phyloP scores from a whole-genome alignment of 2,797 vertebrate genomes.

The Dendrocincla tyrannina region DNA sequence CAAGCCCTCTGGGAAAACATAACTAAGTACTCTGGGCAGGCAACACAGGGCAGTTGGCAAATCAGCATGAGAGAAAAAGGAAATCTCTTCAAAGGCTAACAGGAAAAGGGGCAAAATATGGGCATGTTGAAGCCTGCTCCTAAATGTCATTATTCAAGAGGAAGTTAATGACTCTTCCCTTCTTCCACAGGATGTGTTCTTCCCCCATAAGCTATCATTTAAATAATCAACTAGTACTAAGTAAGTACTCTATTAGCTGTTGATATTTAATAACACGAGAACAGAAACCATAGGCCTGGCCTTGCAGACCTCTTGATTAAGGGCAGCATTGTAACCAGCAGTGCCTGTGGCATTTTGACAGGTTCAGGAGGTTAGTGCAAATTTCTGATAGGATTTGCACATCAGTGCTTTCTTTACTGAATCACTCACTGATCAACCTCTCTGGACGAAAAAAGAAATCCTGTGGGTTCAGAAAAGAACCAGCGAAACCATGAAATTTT shows the following conservation, averaged over 20 bases:
- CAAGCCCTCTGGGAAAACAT: neutral
- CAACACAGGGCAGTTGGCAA: neutral
- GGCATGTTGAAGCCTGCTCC: neutral
- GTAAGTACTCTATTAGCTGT: conserved; percentile 20
- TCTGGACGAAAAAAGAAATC: neutral
- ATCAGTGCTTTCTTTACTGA: neutral
- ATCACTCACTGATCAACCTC: neutral
- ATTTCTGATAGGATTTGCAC: neutral
- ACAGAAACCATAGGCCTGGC: conserved; percentile 23
- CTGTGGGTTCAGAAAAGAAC: neutral
- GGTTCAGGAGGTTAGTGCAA: neutral
- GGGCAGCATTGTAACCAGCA: neutral
- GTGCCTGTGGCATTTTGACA: conserved; percentile 24
- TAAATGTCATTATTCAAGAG: conserved; percentile 3
- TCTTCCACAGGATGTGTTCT: neutral
- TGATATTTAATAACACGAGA: conserved; percentile 47
- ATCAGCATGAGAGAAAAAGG: neutral
- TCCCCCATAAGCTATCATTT: neutral
- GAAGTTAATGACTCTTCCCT: conserved; percentile 15
- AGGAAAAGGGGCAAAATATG: neutral
- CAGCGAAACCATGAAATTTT: neutral
- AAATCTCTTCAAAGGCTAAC: conserved; percentile 5
- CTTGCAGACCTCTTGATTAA: conserved; percentile 32
- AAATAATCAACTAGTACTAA: conserved; percentile 38
- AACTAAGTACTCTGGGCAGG: neutral